These are phyloP conservation scores for Vireo griseus DNA, from an alignment of 2,797 vertebrate species.

Conservation along the genomic window DNA sequence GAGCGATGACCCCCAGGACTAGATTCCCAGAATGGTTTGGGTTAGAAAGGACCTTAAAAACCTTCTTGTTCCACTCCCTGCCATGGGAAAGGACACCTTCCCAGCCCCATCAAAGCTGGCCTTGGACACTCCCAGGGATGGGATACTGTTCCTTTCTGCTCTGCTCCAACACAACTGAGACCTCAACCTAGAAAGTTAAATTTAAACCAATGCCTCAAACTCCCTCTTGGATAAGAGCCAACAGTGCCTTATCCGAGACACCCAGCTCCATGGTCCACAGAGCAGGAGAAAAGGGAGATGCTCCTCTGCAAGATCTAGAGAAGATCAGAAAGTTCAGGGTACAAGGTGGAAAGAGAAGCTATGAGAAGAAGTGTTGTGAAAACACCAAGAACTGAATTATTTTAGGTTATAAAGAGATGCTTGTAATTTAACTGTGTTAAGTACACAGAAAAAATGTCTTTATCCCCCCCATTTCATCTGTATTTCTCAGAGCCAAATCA, in stretches of 20 bases:
- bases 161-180: background rate
- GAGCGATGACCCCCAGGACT: accelerated
- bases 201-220: background rate
- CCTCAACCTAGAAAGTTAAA: background rate
- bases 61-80: background rate
- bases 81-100: background rate
- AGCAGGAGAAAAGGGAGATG: background rate
- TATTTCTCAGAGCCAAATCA: background rate
- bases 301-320: background rate
- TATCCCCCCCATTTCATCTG: background rate
- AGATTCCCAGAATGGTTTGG: background rate
- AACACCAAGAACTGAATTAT: background rate
- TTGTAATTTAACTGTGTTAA: background rate
- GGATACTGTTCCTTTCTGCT: background rate
- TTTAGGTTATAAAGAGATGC: background rate
- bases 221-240: background rate
- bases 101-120: background rate
- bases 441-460: background rate
- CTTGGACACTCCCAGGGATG: background rate
- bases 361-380: background rate
- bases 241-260: accelerated
- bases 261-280: accelerated
- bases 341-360: background rate
- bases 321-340: background rate
- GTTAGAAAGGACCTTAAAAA: background rate